Evolutionary conservation across 2,888 invertebrate genomes (phyloP), one percentile per base, ranked within the genome.

Genomic region (Drosophila colorata): DNA sequence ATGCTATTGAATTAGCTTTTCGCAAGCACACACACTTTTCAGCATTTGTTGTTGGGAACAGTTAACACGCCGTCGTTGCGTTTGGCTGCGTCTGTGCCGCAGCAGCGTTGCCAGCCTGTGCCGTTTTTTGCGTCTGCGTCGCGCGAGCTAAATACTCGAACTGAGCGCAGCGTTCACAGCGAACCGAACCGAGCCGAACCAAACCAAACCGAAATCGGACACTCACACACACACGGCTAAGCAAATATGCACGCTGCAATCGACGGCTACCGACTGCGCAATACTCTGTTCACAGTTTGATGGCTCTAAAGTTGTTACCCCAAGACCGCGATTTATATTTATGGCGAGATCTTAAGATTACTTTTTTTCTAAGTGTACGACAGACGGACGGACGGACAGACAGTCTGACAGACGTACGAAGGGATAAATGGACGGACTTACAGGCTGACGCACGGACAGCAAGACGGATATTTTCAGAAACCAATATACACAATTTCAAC

Each of bases 61-160:
- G 44, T 28, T 64, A 14, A 40, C 53, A 55, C 49, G 66, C 33
- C 51, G 53, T 43, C 31, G 65, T 55, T 55, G 65, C 53, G 49
- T 31, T 61, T 37, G 38, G 35, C 38, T 65, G 20, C 44, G 47
- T 47, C 33, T 40, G 44, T 44, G 63, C 56, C 59, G 58, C 61
- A 70, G 58, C 59, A 68, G 68, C 65, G 73, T 69, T 78, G 77
- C 70, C 74, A 78, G 80, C 75, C 72, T 67, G 48, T 74, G 58
- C 56, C 63, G 77, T 51, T 67, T 28, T 63, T 77, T 56, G 77
- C 75, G 70, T 76, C 70, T 74, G 75, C 80, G 69, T 73, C 74
- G 80, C 88, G 74, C 87, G 83, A 86, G 86, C 88, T 83, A 49
- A 79, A 71, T 78, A 75, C 85, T 86, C 83, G 77, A 83, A 86